phyloP scores from a whole-genome alignment of 2,888 invertebrate species.

The Pandemis corylana region DNA sequence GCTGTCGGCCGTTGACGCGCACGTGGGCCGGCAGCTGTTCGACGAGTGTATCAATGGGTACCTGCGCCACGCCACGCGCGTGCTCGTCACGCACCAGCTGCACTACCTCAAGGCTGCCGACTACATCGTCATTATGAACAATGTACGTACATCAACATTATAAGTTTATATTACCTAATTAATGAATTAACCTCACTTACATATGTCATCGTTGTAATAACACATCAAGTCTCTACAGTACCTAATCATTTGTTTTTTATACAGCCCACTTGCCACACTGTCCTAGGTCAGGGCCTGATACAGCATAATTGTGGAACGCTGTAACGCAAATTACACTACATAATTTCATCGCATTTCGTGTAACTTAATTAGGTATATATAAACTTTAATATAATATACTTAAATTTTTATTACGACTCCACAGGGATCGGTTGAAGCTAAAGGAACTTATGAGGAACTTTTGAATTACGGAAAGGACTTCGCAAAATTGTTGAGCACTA shows the following conservation, averaged over 20 bases:
- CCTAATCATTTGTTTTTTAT: neutral
- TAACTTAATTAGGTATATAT: neutral
- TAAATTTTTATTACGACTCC: neutral
- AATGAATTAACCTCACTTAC: neutral
- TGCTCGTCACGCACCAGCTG: conserved; percentile 95
- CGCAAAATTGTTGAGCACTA: conserved; percentile 82
- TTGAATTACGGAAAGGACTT: conserved; percentile 85
- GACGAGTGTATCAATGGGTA: conserved; percentile 89
- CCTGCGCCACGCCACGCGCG: conserved; percentile 88
- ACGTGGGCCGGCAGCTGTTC: conserved; percentile 91
- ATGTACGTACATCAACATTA: conserved; percentile 56
- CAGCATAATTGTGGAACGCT: too few species aligned
- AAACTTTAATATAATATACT: neutral
- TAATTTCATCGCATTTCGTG: too few species aligned
- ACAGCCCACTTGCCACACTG: neutral
- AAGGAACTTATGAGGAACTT: conserved; percentile 86
- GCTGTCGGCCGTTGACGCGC: conserved; percentile 92
- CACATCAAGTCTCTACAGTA: too few species aligned
- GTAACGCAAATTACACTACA: too few species aligned
- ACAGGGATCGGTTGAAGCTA: conserved; percentile 84
- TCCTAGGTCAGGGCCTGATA: neutral
- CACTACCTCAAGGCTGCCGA: conserved; percentile 85
- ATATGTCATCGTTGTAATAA: conserved; percentile 1
- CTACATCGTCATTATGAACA: conserved; percentile 85
- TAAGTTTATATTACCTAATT: neutral